phyloP scores from a whole-genome alignment of 2,797 vertebrate species.

The Darevskia nairensis region DNA sequence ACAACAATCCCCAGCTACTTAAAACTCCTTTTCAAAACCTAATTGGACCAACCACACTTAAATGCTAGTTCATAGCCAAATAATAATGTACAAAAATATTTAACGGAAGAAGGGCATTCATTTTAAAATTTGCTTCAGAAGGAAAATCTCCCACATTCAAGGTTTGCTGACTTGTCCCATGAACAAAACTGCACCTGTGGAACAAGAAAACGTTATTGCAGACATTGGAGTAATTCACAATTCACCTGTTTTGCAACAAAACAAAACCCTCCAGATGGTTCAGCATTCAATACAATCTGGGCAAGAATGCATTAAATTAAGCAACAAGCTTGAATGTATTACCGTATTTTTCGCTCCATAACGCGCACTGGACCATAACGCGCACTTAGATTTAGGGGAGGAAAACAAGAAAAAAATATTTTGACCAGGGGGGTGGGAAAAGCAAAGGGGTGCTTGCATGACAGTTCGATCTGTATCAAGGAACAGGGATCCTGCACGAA shows the following conservation, averaged over 20 bases:
- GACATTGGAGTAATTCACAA: constrained; percentile 10
- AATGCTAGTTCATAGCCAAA: constrained; percentile 73
- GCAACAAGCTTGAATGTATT: not conserved
- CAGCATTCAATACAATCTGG: not conserved
- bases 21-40: constrained; percentile 66
- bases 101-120: constrained; percentile 71
- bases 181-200: constrained; percentile 91
- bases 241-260: not conserved
- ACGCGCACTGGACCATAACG: too few species aligned
- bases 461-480: too few species aligned
- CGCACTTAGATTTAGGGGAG: too few species aligned
- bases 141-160: constrained; percentile 73
- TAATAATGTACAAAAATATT: constrained; percentile 79
- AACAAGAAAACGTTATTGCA: constrained; percentile 55
- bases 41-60: constrained; percentile 66
- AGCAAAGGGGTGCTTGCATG: too few species aligned
- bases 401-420: too few species aligned
- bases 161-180: constrained; percentile 96
- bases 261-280: not conserved
- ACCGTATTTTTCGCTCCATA: too few species aligned
- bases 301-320: not conserved
- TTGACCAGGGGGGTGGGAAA: too few species aligned
- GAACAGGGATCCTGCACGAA: too few species aligned
- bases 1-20: constrained; percentile 47
- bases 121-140: constrained; percentile 66